Percentiles rank a stretch among this genome's conserved stretches.
Conservation (phyloP, 2,113 vertebrate genomes). For the Pheucticus melanocephalus region DNA sequence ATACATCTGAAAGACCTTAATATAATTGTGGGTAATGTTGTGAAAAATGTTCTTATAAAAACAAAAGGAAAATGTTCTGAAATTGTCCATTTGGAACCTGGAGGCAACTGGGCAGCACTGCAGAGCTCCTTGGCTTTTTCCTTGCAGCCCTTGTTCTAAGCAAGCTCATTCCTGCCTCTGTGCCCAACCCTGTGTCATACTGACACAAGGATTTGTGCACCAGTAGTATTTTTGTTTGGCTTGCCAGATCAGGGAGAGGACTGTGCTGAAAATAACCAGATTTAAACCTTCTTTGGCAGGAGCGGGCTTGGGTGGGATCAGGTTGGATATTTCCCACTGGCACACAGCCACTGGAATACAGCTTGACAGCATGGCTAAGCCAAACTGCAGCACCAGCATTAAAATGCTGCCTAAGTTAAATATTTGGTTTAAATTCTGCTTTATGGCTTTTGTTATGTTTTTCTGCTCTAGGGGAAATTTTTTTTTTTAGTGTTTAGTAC, state of each 20-base stretch:
- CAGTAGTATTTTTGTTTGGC: neutral
- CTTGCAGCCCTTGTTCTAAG: neutral
- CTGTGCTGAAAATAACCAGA: neutral
- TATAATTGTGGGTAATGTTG: neutral
- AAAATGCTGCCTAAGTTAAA: neutral
- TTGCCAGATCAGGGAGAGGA: neutral
- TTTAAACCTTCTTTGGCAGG: neutral
- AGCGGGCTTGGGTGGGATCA: neutral
- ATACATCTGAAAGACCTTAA: neutral
- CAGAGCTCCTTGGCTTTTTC: neutral
- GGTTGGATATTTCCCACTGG: neutral
- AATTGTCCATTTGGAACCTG: neutral
- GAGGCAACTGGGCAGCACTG: fast-evolving
- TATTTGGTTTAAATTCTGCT: neutral
- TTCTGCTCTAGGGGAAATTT: neutral
- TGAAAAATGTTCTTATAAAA: neutral
- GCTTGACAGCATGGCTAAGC: neutral
- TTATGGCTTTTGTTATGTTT: neutral
- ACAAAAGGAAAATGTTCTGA: neutral
- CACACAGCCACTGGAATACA: neutral
- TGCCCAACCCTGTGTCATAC: neutral
- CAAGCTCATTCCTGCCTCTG: neutral
- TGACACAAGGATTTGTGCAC: neutral
- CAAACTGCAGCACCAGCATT: neutral
- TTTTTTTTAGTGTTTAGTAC: neutral